These are phyloP conservation scores for Sinocyclocheilus rhinocerous DNA, from an alignment of 2,113 vertebrate genomes.

Conservation along the genomic window DNA sequence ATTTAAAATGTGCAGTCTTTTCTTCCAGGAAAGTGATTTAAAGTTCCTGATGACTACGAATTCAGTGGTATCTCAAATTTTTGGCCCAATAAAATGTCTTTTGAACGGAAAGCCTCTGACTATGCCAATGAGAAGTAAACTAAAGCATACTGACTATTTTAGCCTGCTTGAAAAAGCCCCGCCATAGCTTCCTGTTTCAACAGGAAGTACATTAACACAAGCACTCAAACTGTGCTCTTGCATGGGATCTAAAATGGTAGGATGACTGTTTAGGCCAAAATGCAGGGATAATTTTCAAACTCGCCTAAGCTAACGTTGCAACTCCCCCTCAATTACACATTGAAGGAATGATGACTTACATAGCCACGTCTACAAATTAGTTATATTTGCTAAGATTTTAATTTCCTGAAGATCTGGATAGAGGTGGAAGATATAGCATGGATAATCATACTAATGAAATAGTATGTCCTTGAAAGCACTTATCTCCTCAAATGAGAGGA, in stretches of 20 bases:
- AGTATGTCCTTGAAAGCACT: slow-evolving; percentile 36
- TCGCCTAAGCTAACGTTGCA: background rate
- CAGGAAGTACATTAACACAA: background rate
- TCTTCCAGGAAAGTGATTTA: background rate
- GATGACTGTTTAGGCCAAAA: background rate
- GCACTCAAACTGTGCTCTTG: background rate
- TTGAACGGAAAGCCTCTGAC: background rate
- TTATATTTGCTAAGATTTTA: slow-evolving; percentile 47
- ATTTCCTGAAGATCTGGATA: slow-evolving; percentile 54
- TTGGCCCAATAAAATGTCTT: background rate
- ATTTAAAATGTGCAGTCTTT: background rate
- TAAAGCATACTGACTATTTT: no score
- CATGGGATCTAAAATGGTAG: background rate
- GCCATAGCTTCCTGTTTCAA: no score
- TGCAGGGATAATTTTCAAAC: background rate
- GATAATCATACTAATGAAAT: slow-evolving; percentile 49
- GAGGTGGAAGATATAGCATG: slow-evolving; percentile 35
- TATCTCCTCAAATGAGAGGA: slow-evolving; percentile 42
- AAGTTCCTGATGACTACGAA: background rate
- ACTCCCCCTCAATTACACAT: background rate
- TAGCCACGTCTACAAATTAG: slow-evolving; percentile 11
- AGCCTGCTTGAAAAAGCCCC: no score
- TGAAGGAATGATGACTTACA: slow-evolving; percentile 32
- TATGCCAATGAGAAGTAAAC: no score
- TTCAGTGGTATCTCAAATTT: background rate